phyloP scores from a whole-genome alignment of 2,888 invertebrate species.

The Lepidocyrtinus sp. region DNA sequence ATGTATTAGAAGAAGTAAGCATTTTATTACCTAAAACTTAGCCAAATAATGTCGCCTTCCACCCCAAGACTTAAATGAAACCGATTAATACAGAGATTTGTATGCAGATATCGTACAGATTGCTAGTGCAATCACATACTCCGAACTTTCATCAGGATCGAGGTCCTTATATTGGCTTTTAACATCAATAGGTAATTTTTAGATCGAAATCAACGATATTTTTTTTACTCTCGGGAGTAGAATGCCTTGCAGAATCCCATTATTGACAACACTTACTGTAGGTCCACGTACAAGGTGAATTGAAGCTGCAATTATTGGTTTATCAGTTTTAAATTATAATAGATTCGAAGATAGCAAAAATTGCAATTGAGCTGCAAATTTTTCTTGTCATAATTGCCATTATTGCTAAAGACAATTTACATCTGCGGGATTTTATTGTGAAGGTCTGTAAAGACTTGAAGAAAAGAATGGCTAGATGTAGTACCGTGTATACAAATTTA shows the following conservation, averaged over 20 bases:
- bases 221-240: too few relatives aligned
- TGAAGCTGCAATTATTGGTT: neutral
- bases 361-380: neutral
- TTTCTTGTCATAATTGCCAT: neutral
- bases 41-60: neutral
- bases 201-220: too few relatives aligned
- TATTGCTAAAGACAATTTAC: neutral
- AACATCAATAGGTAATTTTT: too few relatives aligned
- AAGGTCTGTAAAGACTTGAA: too few relatives aligned
- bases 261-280: too few relatives aligned
- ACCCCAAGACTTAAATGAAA: slow-evolving; percentile 1
- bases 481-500: too few relatives aligned
- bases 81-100: slow-evolving; percentile 8
- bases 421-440: neutral
- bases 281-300: slow-evolving; percentile 5
- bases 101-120: neutral
- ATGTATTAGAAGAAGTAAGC: too few relatives aligned
- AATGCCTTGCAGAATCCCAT: neutral
- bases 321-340: neutral
- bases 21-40: too few relatives aligned
- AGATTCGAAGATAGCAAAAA: neutral
- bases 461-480: too few relatives aligned
- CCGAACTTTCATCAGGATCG: neutral
- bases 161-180: neutral
- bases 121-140: neutral